These are phyloP conservation scores for Dasysyrphus tricinctus DNA, from an alignment of 2,888 invertebrate species.

Conservation along the genomic window DNA sequence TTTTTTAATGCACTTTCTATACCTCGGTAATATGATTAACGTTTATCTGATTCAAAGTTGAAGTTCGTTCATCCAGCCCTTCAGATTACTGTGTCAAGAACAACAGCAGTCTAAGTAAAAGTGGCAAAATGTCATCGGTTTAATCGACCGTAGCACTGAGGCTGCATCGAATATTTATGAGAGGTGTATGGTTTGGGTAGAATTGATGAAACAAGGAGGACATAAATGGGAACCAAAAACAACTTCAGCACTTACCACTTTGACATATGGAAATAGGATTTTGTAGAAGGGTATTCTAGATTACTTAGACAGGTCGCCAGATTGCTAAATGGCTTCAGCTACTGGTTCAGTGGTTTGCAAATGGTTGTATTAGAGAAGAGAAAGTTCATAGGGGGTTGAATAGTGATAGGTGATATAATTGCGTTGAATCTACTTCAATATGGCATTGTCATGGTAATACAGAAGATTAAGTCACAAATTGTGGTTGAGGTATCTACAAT, in stretches of 20 bases:
- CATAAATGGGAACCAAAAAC: neutral
- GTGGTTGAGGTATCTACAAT: conserved; percentile 45
- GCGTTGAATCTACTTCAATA: conserved; percentile 39
- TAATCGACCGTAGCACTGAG: conserved; percentile 68
- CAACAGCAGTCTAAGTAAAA: conserved; percentile 58
- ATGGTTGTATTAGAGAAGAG: conserved; percentile 43
- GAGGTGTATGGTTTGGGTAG: conserved; percentile 49
- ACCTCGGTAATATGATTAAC: conserved; percentile 48
- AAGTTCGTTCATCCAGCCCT: conserved; percentile 54
- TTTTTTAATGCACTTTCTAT: conserved; percentile 42
- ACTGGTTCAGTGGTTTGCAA: conserved; percentile 54
- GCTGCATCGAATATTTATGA: conserved; percentile 73
- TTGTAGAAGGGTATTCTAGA: conserved; percentile 39
- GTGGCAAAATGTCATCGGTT: conserved; percentile 71
- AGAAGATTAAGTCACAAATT: conserved; percentile 54
- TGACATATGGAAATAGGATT: conserved; percentile 58
- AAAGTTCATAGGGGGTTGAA: conserved; percentile 42
- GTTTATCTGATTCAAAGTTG: conserved; percentile 53
- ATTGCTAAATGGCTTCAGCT: conserved; percentile 65
- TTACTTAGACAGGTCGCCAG: conserved; percentile 58
- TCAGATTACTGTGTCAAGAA: conserved; percentile 61
- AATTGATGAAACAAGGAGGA: conserved; percentile 8
- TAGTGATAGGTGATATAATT: conserved; percentile 45
- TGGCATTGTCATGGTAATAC: conserved; percentile 51
- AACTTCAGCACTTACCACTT: conserved; percentile 19